Evolutionary conservation across 2,113 vertebrate species (phyloP), one percentile per base, ranked within the genome.

Genomic region (Nibea albiflora): DNA sequence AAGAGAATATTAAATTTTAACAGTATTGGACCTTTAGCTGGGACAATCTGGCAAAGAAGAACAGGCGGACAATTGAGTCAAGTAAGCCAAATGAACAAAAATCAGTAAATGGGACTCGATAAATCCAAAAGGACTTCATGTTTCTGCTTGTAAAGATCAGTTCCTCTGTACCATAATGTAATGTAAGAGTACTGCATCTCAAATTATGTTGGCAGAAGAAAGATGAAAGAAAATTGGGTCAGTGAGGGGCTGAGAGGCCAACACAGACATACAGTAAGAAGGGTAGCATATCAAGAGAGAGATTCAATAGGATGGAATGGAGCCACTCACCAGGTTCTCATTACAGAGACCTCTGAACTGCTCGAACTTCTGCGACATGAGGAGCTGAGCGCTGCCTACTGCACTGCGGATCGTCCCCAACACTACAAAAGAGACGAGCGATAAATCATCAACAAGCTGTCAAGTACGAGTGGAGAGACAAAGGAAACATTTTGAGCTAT

Each of bases 361-460:
- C 95, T 98, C 97, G 95, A 99, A 99, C 96, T 99, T 99, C 96
- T 99, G 93, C 57, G 98, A 96, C 89, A 99, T 99, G 86, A 99
- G 96, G 86, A 99, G 97, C 88, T 99, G 98, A 86, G 98, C 98
- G 82, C 98, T 98, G 92, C 98, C 98, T 44, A 99, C 97, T 11
- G 98, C 98, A 76, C 97, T 97, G 94, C 96, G 96, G 89, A 99
- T 97, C 84, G 98, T 99, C 71, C 97, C 98, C 96, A 99, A 93
- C 91, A 99, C 98, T 98, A 89, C 28, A 76, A 83, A 54, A 68
- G 3, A 82, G 28, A 73, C 26, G 12, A 35, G 74, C 12, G 16
- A 79, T 0, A 15, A 63, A 47, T 63, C 24, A 11, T 28, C 60
- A 70, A 63, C 4, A 50, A 31, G 61, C n/a, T 47, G 60, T 10